These are phyloP conservation scores for Erebia ligea DNA, from an alignment of 2,888 invertebrate species.

Conservation along the genomic window DNA sequence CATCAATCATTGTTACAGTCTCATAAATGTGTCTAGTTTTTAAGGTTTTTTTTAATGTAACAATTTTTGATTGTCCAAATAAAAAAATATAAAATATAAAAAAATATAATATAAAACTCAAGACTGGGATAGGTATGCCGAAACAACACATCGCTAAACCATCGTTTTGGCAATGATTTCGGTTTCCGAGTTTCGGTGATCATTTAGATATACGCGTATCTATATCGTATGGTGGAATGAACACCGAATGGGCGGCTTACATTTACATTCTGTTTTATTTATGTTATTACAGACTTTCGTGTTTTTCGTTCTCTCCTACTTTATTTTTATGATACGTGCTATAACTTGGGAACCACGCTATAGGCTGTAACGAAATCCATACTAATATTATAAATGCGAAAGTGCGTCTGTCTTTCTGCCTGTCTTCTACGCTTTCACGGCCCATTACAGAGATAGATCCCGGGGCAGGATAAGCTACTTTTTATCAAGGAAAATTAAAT, in stretches of 20 bases:
- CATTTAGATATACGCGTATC: constrained; percentile 9
- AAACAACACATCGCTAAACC: not conserved
- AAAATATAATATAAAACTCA: too few species aligned
- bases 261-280: constrained; percentile 35
- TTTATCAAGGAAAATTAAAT: too few species aligned
- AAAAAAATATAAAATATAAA: too few species aligned
- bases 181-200: constrained; percentile 13
- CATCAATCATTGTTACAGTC: too few species aligned
- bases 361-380: not conserved
- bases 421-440: too few species aligned
- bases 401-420: too few species aligned
- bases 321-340: constrained; percentile 5
- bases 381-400: too few species aligned
- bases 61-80: too few species aligned
- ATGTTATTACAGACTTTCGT: constrained; percentile 5
- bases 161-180: constrained; percentile 15
- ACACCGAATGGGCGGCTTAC: constrained; percentile 35
- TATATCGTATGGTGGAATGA: constrained; percentile 24
- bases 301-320: constrained; percentile 4
- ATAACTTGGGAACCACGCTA: not conserved
- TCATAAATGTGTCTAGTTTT: too few species aligned
- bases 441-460: too few species aligned
- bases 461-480: too few species aligned
- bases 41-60: too few species aligned
- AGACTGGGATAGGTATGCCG: not conserved